Conservation (phyloP, 2,888 invertebrate genomes). For the Scrobipalpa atriplicella region DNA sequence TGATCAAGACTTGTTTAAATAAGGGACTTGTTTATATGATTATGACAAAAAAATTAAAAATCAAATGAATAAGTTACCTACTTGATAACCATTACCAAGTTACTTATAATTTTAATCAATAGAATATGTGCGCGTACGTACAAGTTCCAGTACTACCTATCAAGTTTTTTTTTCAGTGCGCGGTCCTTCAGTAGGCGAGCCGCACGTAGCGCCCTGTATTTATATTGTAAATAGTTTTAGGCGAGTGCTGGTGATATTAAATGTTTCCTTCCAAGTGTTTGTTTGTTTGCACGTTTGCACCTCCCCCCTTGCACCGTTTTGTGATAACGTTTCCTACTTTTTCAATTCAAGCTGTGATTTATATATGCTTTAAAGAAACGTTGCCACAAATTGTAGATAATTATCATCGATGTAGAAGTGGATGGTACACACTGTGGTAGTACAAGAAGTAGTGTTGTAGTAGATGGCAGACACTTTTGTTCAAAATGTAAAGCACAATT, state of each 20-base stretch:
- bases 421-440: not conserved
- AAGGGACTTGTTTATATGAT: no score
- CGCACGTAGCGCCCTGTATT: conserved; percentile 58
- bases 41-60: no score
- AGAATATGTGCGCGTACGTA: no score
- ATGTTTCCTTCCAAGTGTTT: conserved; percentile 61
- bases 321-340: conserved; percentile 13
- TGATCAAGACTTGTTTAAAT: no score
- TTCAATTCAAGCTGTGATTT: not conserved
- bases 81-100: no score
- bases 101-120: no score
- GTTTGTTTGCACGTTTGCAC: conserved; percentile 64
- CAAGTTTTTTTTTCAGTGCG: no score
- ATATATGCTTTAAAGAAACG: not conserved
- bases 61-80: no score
- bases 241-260: conserved; percentile 76
- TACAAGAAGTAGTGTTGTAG: not conserved
- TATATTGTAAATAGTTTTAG: conserved; percentile 80
- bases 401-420: not conserved
- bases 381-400: conserved; percentile 18
- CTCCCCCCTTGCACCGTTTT: conserved; percentile 25
- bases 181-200: conserved; percentile 39
- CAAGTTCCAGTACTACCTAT: no score
- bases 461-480: conserved; percentile 18
- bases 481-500: conserved; percentile 24